Evolutionary conservation across 2,888 invertebrate species (phyloP).

Genomic region (Tetropium fuscum): DNA sequence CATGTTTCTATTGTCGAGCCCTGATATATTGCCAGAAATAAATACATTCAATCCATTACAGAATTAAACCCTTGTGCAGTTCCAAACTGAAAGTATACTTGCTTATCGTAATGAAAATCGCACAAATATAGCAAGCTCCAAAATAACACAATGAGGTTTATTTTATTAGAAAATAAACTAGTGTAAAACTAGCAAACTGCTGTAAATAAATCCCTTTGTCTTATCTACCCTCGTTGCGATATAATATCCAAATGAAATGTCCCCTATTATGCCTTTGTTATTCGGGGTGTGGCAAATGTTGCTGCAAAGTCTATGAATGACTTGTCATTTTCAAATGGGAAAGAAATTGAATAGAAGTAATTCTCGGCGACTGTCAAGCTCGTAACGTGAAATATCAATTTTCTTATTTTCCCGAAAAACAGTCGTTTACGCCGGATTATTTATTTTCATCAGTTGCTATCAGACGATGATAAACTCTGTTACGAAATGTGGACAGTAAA

Average conservation of each 20-base stretch:
- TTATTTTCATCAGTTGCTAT: background rate
- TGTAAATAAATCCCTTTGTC: constrained; percentile 13
- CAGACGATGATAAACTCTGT: background rate
- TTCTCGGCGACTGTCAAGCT: background rate
- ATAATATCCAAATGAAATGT: constrained; percentile 16
- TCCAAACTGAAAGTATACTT: constrained; percentile 5
- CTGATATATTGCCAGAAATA: too few species aligned
- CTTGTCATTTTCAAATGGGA: constrained; percentile 15
- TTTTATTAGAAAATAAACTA: constrained; percentile 3
- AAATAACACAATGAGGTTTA: constrained; percentile 8
- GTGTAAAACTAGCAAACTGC: constrained; percentile 15
- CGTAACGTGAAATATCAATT: constrained; percentile 1
- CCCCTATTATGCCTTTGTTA: constrained; percentile 19
- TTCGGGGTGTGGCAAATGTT: constrained; percentile 10
- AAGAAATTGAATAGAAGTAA: constrained; percentile 11
- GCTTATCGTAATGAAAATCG: constrained; percentile 23
- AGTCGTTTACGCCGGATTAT: background rate
- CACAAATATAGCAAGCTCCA: constrained; percentile 7
- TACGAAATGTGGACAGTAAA: background rate
- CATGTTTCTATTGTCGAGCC: too few species aligned
- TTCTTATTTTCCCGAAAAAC: background rate
- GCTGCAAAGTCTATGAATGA: constrained; percentile 14
- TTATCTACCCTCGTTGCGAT: constrained; percentile 19
- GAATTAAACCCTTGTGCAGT: background rate
- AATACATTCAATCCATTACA: background rate